A percentile compares a stretch with the other conserved stretches of the same genome.
Evolutionary conservation across 2,797 vertebrate genomes (phyloP).

Genomic region (Chelon labrosus): DNA sequence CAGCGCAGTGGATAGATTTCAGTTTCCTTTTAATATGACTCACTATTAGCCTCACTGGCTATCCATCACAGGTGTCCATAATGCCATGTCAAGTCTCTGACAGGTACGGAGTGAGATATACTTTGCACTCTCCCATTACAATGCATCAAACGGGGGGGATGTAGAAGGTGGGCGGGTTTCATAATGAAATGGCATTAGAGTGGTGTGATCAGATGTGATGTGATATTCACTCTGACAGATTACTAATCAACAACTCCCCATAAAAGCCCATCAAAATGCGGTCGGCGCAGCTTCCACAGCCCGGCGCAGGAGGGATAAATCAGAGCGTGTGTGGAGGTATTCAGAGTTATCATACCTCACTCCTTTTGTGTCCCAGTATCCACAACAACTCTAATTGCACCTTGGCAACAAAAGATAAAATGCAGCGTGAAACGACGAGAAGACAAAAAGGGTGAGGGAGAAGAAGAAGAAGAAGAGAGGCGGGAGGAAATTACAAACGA

Average conservation of each 20-base stretch:
- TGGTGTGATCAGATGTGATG: constrained; percentile 69
- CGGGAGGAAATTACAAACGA: constrained; percentile 53
- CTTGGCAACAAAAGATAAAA: constrained; percentile 71
- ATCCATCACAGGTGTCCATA: constrained; percentile 72
- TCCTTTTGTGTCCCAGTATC: constrained; percentile 64
- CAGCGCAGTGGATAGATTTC: constrained; percentile 43
- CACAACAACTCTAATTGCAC: constrained; percentile 75
- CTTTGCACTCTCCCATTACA: constrained; percentile 53
- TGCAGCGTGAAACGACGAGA: constrained; percentile 63
- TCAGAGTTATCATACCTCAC: constrained; percentile 59
- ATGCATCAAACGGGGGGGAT: constrained; percentile 45
- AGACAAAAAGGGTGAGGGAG: constrained; percentile 32
- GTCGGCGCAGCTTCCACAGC: constrained; percentile 29
- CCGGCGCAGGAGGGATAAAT: background rate
- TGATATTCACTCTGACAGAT: constrained; percentile 69
- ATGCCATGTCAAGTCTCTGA: constrained; percentile 64
- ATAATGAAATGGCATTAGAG: constrained; percentile 74
- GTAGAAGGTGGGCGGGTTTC: constrained; percentile 8
- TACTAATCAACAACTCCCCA: constrained; percentile 61
- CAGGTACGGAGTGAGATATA: constrained; percentile 63
- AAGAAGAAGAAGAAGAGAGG: constrained; percentile 25
- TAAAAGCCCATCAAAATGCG: constrained; percentile 63
- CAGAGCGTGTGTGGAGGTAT: constrained; percentile 21
- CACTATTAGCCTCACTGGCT: constrained; percentile 48
- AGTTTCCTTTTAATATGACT: constrained; percentile 69